These are phyloP conservation scores for Chaetophractus vellerosus DNA, from an alignment of 2,797 vertebrate genomes.

Conservation along the genomic window DNA sequence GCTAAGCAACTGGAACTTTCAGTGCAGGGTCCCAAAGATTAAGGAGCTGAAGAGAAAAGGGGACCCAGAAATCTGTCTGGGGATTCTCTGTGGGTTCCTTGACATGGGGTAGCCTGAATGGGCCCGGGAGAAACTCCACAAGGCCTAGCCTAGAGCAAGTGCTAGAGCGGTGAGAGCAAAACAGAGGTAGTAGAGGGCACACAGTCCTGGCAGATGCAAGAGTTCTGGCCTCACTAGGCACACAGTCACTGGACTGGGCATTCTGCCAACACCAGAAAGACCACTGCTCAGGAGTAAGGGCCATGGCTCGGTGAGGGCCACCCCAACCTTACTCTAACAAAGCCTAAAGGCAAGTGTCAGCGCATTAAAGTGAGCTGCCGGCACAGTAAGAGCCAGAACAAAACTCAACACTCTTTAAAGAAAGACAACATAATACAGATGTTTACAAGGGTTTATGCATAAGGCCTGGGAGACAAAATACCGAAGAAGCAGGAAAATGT, in stretches of 20 bases:
- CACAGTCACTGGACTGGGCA: not conserved
- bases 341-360: not conserved
- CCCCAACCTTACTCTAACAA: not conserved
- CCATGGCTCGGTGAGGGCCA: not conserved
- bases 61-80: not conserved
- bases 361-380: not conserved
- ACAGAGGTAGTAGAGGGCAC: not conserved
- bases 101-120: not conserved
- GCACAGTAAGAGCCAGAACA: not conserved
- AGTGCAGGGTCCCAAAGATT: not conserved
- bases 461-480: not conserved
- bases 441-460: not conserved
- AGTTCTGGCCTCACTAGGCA: not conserved
- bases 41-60: not conserved
- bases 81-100: not conserved
- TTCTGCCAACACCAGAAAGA: not conserved
- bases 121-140: not conserved
- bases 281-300: not conserved
- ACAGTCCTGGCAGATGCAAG: not conserved
- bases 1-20: not conserved
- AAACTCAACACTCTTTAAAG: not conserved
- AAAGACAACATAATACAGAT: not conserved
- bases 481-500: not conserved
- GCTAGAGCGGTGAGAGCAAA: not conserved
- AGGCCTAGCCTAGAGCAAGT: not conserved